Percentiles rank a stretch among this genome's conserved stretches.
phyloP scores from a whole-genome alignment of 2,797 vertebrate genomes.

The Falco rusticolus region DNA sequence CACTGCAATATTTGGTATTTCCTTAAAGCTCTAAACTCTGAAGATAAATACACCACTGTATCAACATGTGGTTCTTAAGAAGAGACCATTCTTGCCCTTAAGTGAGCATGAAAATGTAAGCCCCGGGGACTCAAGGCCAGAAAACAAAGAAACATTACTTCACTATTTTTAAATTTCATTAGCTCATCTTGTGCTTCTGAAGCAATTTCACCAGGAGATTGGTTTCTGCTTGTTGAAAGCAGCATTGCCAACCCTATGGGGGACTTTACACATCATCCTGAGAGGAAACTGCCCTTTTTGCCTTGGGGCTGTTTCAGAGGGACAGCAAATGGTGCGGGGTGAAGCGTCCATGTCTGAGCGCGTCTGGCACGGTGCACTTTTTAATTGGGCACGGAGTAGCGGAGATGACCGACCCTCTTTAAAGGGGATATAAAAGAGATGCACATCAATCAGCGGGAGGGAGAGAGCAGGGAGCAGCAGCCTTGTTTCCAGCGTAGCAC shows the following conservation, averaged over 20 bases:
- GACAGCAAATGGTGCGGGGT: accelerated
- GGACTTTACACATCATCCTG: neutral
- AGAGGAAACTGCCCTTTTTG: neutral
- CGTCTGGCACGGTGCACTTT: neutral
- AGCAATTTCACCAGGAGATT: neutral
- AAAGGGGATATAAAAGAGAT: neutral
- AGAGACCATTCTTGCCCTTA: neutral
- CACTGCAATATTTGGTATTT: neutral
- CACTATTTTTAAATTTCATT: neutral
- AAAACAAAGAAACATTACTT: neutral
- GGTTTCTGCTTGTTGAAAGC: neutral
- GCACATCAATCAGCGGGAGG: neutral
- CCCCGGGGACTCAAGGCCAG: neutral
- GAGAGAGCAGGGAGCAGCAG: neutral
- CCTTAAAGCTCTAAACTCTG: neutral
- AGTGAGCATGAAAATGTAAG: neutral
- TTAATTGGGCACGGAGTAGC: neutral
- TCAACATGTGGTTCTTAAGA: neutral
- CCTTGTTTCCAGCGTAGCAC: neutral
- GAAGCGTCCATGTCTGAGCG: neutral
- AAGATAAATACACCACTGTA: neutral
- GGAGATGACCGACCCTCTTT: neutral
- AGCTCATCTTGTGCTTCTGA: neutral
- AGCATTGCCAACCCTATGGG: neutral
- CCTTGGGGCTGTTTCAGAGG: neutral